Evolutionary conservation across 2,797 vertebrate genomes (phyloP).

Genomic region (Urocyon cinereoargenteus): DNA sequence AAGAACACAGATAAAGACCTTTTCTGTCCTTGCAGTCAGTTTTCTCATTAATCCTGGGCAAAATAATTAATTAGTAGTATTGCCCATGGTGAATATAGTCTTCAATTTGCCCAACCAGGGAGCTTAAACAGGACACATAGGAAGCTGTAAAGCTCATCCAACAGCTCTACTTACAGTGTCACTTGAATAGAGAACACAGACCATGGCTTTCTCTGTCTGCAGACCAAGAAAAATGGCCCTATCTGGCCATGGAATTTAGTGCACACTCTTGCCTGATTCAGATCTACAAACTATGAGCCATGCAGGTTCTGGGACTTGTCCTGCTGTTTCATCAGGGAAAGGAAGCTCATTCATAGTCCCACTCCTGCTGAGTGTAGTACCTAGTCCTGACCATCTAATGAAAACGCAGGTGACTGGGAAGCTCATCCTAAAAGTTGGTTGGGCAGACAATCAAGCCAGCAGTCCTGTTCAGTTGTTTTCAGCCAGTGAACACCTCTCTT

Average conservation of each 20-base stretch:
- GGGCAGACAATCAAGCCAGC: background rate
- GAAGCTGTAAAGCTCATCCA: background rate
- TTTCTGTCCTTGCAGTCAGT: background rate
- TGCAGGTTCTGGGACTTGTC: background rate
- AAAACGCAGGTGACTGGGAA: background rate
- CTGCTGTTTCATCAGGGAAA: background rate
- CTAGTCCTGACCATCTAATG: background rate
- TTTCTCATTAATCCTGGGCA: background rate
- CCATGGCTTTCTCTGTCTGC: background rate
- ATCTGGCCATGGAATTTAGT: background rate
- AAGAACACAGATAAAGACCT: background rate
- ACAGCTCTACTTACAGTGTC: background rate
- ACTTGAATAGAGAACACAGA: background rate
- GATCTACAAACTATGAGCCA: background rate
- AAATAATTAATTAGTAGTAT: background rate
- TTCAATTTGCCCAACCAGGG: background rate
- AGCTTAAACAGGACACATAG: background rate
- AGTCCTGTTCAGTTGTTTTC: background rate
- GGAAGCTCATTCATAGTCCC: background rate
- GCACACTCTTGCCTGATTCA: background rate
- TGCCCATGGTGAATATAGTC: background rate
- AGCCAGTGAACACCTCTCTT: background rate
- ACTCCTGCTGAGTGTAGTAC: background rate
- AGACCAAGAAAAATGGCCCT: background rate
- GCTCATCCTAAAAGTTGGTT: background rate